phyloP scores from a whole-genome alignment of 1,140 invertebrate species.

The Diorhabda carinulata region DNA sequence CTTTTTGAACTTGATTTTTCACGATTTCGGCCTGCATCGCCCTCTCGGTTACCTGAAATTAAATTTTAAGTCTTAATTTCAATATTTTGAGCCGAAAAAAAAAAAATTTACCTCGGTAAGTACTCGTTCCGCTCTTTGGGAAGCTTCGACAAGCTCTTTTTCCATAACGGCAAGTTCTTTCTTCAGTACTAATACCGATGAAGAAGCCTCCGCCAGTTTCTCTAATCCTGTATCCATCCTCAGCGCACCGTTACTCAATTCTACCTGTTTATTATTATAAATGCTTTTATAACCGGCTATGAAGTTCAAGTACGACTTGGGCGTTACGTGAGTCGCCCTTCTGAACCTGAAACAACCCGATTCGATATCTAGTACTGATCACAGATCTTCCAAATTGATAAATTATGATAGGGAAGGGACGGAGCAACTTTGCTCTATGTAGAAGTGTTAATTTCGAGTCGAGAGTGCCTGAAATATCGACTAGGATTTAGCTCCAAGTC shows the following conservation, averaged over 20 bases:
- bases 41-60: conserved; percentile 73
- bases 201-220: conserved; percentile 91
- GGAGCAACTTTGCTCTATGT: no score
- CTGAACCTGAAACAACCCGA: conserved; percentile 59
- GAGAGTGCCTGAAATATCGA: no score
- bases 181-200: conserved; percentile 85
- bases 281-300: conserved; percentile 93
- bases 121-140: conserved; percentile 83
- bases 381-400: no score
- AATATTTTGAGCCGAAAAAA: background rate
- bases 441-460: no score
- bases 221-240: conserved; percentile 92
- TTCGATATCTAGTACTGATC: no score
- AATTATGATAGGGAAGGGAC: no score
- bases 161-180: conserved; percentile 92
- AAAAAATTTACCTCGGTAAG: conserved; percentile 66
- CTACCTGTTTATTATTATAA: conserved; percentile 82
- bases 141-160: conserved; percentile 82
- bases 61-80: background rate
- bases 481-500: no score
- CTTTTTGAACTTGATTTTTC: conserved; percentile 91
- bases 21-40: conserved; percentile 93
- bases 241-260: conserved; percentile 82
- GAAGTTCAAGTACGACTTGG: conserved; percentile 95
- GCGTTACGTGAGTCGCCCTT: conserved; percentile 91